Percentiles rank a stretch among this genome's conserved stretches.
These are phyloP conservation scores for Osmoderma eremita DNA, from an alignment of 2,888 invertebrate species.

Conservation along the genomic window DNA sequence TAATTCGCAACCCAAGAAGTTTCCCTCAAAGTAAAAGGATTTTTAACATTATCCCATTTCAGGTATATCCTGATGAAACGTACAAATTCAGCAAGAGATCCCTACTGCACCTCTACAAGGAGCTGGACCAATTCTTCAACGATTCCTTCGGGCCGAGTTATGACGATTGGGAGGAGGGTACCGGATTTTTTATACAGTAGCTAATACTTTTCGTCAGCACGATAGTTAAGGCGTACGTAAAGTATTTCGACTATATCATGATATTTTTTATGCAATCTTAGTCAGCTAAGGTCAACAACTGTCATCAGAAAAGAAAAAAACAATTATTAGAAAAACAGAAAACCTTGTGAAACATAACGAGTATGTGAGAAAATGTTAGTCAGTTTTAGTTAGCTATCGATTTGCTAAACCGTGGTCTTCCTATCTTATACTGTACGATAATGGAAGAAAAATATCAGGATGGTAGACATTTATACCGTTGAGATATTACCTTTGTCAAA, in stretches of 20 bases:
- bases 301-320: slow-evolving; percentile 30
- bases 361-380: too few species aligned
- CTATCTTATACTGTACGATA: too few species aligned
- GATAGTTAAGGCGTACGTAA: slow-evolving; percentile 18
- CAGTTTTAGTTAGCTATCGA: too few species aligned
- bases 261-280: slow-evolving; percentile 20
- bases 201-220: slow-evolving; percentile 26
- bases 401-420: too few species aligned
- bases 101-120: slow-evolving; percentile 80
- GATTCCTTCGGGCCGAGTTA: slow-evolving; percentile 76
- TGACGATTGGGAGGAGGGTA: slow-evolving; percentile 62
- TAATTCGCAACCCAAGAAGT: slow-evolving; percentile 60
- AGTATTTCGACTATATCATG: slow-evolving; percentile 31
- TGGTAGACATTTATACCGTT: too few species aligned
- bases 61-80: slow-evolving; percentile 90
- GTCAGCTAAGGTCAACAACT: slow-evolving; percentile 11
- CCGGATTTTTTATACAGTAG: slow-evolving; percentile 60
- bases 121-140: slow-evolving; percentile 88
- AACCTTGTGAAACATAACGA: too few species aligned
- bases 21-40: not conserved
- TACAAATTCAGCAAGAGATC: slow-evolving; percentile 77
- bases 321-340: too few species aligned
- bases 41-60: slow-evolving; percentile 52
- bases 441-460: too few species aligned
- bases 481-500: too few species aligned